A percentile compares a stretch with the other conserved stretches of the same genome.
Evolutionary conservation across 2,797 vertebrate genomes (phyloP).

Genomic region (Mormyrops boulengeri): DNA sequence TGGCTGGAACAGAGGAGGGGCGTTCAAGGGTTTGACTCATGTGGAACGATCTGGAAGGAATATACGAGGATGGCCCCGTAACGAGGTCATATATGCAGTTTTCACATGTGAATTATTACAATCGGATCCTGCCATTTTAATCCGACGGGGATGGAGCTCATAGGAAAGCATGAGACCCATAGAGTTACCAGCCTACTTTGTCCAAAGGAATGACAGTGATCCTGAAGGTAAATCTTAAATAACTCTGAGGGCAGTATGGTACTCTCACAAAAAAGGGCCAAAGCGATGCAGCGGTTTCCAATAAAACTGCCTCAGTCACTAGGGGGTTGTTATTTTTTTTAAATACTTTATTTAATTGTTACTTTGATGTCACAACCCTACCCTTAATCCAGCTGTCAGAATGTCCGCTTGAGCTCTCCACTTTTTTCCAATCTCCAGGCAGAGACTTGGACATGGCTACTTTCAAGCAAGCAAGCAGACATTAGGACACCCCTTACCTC

Average conservation of each 20-base stretch:
- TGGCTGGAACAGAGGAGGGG: background rate
- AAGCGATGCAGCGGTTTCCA: slow-evolving; percentile 45
- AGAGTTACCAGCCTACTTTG: slow-evolving; percentile 13
- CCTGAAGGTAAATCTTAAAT: slow-evolving; percentile 23
- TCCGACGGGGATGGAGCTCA: background rate
- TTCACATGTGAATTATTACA: slow-evolving; percentile 7
- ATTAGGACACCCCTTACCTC: background rate
- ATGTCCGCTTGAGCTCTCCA: background rate
- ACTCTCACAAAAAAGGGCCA: background rate
- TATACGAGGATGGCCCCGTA: background rate
- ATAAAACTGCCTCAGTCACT: slow-evolving; percentile 43
- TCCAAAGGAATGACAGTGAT: background rate
- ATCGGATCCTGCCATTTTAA: slow-evolving; percentile 18
- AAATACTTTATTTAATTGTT: slow-evolving; percentile 17
- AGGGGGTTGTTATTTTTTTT: background rate
- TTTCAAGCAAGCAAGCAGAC: background rate
- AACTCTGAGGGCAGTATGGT: slow-evolving; percentile 17
- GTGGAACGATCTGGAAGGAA: slow-evolving; percentile 19
- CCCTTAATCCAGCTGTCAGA: slow-evolving; percentile 20
- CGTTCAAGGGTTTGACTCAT: background rate
- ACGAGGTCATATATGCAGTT: background rate
- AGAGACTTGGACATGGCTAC: background rate
- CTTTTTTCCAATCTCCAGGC: background rate
- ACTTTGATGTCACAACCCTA: slow-evolving; percentile 9
- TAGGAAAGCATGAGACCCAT: slow-evolving; percentile 13